phyloP scores from a whole-genome alignment of 2,797 vertebrate species.

The Lophius americanus region DNA sequence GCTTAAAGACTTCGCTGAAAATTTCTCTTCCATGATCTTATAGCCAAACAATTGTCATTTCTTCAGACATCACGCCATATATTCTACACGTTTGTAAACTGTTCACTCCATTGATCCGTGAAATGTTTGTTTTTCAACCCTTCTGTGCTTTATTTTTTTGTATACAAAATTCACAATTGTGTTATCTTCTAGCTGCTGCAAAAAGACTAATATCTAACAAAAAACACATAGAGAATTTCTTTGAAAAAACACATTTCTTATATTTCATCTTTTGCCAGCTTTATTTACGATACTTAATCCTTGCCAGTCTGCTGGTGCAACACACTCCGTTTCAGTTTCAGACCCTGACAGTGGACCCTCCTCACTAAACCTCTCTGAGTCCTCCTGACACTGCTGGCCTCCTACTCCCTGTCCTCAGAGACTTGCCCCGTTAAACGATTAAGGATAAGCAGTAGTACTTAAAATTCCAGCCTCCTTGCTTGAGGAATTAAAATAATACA shows the following conservation, averaged over 20 bases:
- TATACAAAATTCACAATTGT: not conserved
- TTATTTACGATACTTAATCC: slow-evolving; percentile 66
- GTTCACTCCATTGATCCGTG: slow-evolving; percentile 26
- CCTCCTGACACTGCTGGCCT: slow-evolving; percentile 39
- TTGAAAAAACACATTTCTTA: slow-evolving; percentile 41
- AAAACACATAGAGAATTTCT: slow-evolving; percentile 35
- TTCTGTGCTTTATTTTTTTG: slow-evolving; percentile 12
- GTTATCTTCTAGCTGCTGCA: slow-evolving; percentile 14
- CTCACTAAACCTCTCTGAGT: slow-evolving; percentile 51
- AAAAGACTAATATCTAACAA: slow-evolving; percentile 45
- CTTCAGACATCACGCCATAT: slow-evolving; percentile 33
- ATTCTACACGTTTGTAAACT: slow-evolving; percentile 13
- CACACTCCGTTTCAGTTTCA: slow-evolving; percentile 53
- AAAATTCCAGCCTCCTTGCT: not conserved
- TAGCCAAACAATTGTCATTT: slow-evolving; percentile 6
- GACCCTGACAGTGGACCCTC: slow-evolving; percentile 38
- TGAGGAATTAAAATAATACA: slow-evolving; percentile 50
- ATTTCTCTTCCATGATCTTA: not conserved
- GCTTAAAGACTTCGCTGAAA: slow-evolving; percentile 10
- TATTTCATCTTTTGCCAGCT: slow-evolving; percentile 51
- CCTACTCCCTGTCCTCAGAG: slow-evolving; percentile 13
- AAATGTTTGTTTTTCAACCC: slow-evolving; percentile 1
- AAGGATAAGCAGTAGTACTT: too few relatives aligned
- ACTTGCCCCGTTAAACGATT: slow-evolving; percentile 26
- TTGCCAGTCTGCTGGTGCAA: slow-evolving; percentile 59